Conservation (phyloP, 2,797 vertebrate genomes). For the Falco cherrug region DNA sequence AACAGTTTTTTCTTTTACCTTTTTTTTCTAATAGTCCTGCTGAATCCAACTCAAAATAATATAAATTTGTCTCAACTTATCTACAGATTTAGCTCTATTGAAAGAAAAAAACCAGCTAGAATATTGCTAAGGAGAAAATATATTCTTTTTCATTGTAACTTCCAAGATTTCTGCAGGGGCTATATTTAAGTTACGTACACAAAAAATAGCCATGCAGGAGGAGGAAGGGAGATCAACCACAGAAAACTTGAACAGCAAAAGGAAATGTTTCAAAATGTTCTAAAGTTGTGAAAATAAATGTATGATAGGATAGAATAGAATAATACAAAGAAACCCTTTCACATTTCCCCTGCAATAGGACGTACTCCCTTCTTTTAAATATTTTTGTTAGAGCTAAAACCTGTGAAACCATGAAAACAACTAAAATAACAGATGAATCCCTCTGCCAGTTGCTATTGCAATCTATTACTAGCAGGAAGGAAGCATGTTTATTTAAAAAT, state of each 20-base stretch:
- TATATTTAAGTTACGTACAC: not conserved
- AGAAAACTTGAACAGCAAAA: not conserved
- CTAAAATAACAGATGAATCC: slow-evolving; percentile 50
- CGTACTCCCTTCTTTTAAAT: not conserved
- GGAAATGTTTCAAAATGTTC: not conserved
- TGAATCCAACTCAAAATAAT: not conserved
- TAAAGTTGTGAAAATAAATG: not conserved
- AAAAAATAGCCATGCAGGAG: not conserved
- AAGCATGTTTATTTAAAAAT: slow-evolving; percentile 57
- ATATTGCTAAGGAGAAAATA: not conserved
- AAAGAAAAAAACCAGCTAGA: not conserved
- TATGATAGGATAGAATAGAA: not conserved
- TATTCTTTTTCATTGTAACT: not conserved
- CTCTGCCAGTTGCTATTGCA: slow-evolving; percentile 56
- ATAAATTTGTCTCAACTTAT: not conserved
- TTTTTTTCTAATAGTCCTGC: not conserved
- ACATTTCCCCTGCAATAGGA: slow-evolving; percentile 14
- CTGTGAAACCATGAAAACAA: slow-evolving; percentile 27
- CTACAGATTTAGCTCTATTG: not conserved
- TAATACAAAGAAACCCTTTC: not conserved
- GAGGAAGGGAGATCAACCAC: not conserved
- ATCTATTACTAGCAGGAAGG: slow-evolving; percentile 59
- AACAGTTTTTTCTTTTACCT: not conserved
- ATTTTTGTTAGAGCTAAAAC: slow-evolving; percentile 41
- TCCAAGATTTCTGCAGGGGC: not conserved